A percentile compares a stretch with the other conserved stretches of the same genome.
phyloP scores from a whole-genome alignment of 92 coral and sea anemone species.

The Phymanthus crucifer region DNA sequence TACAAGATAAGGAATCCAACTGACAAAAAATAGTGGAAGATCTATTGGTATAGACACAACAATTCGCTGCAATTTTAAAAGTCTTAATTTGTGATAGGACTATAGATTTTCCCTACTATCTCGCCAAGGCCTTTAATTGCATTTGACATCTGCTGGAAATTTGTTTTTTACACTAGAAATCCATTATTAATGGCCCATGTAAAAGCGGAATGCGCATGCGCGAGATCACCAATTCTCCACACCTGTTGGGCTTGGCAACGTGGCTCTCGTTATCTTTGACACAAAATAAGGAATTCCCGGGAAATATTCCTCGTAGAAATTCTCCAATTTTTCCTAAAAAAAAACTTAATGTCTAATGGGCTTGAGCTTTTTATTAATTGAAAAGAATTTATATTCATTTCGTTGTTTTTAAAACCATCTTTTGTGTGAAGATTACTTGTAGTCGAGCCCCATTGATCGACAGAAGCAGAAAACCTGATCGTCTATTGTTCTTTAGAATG shows the following conservation, averaged over 20 bases:
- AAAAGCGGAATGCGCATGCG: constrained; percentile 65
- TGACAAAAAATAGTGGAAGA: not conserved
- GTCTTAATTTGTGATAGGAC: constrained; percentile 38
- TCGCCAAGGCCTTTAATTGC: constrained; percentile 66
- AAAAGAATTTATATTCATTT: constrained; percentile 10
- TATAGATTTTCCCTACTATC: constrained; percentile 38
- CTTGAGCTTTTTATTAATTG: constrained; percentile 17
- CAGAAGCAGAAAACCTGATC: constrained; percentile 32
- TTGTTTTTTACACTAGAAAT: constrained; percentile 59
- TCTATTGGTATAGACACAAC: constrained; percentile 15
- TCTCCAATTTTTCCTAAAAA: not conserved
- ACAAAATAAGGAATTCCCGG: not conserved
- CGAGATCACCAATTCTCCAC: constrained; percentile 44
- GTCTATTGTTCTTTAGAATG: constrained; percentile 50
- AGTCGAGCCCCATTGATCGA: constrained; percentile 25
- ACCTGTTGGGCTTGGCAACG: constrained; percentile 94
- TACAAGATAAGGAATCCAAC: constrained; percentile 25
- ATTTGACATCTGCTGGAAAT: constrained; percentile 71
- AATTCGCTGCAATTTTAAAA: not conserved
- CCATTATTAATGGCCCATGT: constrained; percentile 61
- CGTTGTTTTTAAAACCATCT: constrained; percentile 14
- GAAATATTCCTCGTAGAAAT: not conserved
- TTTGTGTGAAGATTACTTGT: constrained; percentile 25
- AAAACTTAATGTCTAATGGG: not conserved
- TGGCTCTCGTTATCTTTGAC: not conserved